A percentile compares a stretch with the other conserved stretches of the same genome.
Evolutionary conservation across 2,888 invertebrate genomes (phyloP).

Genomic region (Trissolcus brochymenae): DNA sequence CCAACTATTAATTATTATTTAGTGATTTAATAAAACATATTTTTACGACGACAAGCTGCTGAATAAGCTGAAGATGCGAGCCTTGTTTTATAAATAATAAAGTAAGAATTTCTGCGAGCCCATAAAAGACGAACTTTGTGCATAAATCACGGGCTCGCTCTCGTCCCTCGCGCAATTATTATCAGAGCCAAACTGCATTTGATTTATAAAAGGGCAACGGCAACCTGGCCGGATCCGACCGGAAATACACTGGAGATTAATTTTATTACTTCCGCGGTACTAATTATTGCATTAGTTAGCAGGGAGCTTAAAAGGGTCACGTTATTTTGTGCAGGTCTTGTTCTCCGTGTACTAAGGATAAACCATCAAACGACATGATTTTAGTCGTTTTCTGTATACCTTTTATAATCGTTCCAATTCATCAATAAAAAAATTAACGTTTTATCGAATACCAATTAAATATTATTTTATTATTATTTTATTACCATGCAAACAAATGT

Average conservation of each 20-base stretch:
- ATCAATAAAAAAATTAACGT: too few species aligned
- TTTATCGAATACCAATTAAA: too few species aligned
- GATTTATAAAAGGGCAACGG: slow-evolving; percentile 74
- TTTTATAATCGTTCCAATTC: too few species aligned
- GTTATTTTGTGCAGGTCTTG: slow-evolving; percentile 20
- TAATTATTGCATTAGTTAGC: slow-evolving; percentile 75
- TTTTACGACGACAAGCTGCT: slow-evolving; percentile 34
- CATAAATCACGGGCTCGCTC: slow-evolving; percentile 66
- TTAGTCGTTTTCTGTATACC: too few species aligned
- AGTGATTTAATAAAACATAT: slow-evolving; percentile 49
- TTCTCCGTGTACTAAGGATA: too few species aligned
- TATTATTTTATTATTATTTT: too few species aligned
- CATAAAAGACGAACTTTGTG: slow-evolving; percentile 65
- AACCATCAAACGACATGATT: too few species aligned
- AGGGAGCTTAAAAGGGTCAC: slow-evolving; percentile 48
- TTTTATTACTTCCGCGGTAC: slow-evolving; percentile 75
- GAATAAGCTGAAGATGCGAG: slow-evolving; percentile 49
- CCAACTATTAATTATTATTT: slow-evolving; percentile 42
- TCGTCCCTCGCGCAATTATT: slow-evolving; percentile 65
- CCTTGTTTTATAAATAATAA: slow-evolving; percentile 56
- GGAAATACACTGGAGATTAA: slow-evolving; percentile 69
- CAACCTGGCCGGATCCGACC: slow-evolving; percentile 58
- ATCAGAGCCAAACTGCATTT: slow-evolving; percentile 75
- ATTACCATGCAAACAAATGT: too few species aligned
- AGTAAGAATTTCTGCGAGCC: slow-evolving; percentile 46